Conservation (phyloP, 2,113 vertebrate species). For the rabbit (Oryctolagus cuniculus) region mOryCun1.1 NC_091441.1:19899001-19899500, state of each 20-base stretch:
- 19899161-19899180: too few relatives aligned
- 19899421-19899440: neutral
- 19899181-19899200: too few relatives aligned
- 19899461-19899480: too few relatives aligned
- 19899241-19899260: neutral
- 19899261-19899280: neutral
- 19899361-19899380: neutral
- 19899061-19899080: neutral
- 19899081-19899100: neutral
- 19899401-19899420: neutral
- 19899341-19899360: too few relatives aligned
- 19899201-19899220: accelerated
- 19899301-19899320: neutral
- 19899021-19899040: neutral
- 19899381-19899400: too few relatives aligned
- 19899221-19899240: neutral
- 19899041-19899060: neutral
- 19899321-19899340: neutral
- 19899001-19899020: neutral
- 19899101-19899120: neutral
- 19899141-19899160: too few relatives aligned
- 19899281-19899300: neutral
- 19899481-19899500: too few relatives aligned
- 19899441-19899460: neutral
- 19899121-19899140: neutral